Conservation (phyloP, 2,797 vertebrate species). For the Malurus splendens region DNA sequence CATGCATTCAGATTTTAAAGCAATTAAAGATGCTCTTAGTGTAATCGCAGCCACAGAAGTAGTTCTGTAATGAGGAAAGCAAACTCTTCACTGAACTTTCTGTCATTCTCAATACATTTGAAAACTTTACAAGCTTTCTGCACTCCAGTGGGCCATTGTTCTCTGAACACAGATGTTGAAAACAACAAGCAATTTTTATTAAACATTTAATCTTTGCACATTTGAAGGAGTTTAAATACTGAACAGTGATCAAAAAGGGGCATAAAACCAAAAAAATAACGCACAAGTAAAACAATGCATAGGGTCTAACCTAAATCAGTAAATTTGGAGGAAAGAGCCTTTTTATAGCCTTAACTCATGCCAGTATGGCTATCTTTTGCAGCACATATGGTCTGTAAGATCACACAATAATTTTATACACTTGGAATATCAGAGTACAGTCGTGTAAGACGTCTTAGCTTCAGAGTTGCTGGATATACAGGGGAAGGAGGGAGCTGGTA, state of each 20-base stretch:
- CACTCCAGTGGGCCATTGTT: constrained; percentile 99
- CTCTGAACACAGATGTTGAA: constrained; percentile 96
- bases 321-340: constrained; percentile 50
- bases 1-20: constrained; percentile 99
- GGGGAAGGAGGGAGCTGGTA: neutral
- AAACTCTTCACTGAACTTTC: constrained; percentile 99
- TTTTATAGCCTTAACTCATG: constrained; percentile 58
- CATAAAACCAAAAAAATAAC: constrained; percentile 69
- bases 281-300: constrained; percentile 66
- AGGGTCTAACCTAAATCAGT: constrained; percentile 64
- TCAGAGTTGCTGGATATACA: neutral
- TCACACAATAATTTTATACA: constrained; percentile 49
- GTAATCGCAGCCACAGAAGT: constrained; percentile 98
- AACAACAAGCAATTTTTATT: constrained; percentile 87
- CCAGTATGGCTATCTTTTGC: constrained; percentile 60
- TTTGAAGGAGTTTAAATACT: constrained; percentile 84
- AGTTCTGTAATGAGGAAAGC: constrained; percentile 97
- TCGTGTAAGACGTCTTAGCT: neutral
- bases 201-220: constrained; percentile 97
- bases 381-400: constrained; percentile 62
- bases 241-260: constrained; percentile 78
- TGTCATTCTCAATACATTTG: constrained; percentile 95
- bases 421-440: constrained; percentile 34
- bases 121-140: constrained; percentile 98
- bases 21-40: constrained; percentile 99